Conservation (phyloP, 2,888 invertebrate species). For the Chymomyza amoena region DNA sequence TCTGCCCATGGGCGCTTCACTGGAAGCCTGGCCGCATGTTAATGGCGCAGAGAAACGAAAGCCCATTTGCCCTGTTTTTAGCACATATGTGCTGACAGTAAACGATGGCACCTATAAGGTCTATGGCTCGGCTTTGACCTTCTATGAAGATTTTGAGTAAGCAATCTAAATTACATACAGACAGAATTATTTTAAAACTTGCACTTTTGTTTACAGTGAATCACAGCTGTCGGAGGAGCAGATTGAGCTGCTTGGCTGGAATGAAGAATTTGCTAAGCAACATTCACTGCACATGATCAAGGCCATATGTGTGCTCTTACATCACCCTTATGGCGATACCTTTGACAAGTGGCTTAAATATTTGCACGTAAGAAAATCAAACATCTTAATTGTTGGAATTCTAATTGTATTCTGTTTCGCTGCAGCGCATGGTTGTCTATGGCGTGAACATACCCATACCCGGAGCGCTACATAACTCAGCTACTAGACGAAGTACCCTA, state of each 20-base stretch:
- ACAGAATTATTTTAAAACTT: neutral
- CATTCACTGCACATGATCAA: conserved; percentile 92
- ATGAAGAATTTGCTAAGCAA: conserved; percentile 80
- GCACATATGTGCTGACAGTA: conserved; percentile 97
- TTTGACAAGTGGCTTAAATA: conserved; percentile 96
- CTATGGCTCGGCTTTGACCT: conserved; percentile 98
- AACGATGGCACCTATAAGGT: conserved; percentile 96
- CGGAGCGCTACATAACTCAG: conserved; percentile 95
- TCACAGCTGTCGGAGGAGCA: conserved; percentile 87
- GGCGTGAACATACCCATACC: conserved; percentile 90
- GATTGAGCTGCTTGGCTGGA: conserved; percentile 83
- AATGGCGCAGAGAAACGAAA: conserved; percentile 72
- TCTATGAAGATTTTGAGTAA: conserved; percentile 90
- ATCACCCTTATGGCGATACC: conserved; percentile 99
- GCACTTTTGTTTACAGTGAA: conserved; percentile 63
- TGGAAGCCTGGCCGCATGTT: conserved; percentile 97
- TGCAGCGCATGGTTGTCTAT: conserved; percentile 89
- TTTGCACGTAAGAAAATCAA: conserved; percentile 83
- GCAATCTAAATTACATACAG: conserved; percentile 18
- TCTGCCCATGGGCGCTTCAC: conserved; percentile 97
- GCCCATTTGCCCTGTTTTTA: conserved; percentile 93
- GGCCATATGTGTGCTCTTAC: conserved; percentile 95
- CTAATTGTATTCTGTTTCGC: conserved; percentile 60
- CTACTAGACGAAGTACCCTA: conserved; percentile 98
- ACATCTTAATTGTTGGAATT: neutral